Conservation (phyloP, 2,797 vertebrate species). For the Sebastes nivosus region DNA sequence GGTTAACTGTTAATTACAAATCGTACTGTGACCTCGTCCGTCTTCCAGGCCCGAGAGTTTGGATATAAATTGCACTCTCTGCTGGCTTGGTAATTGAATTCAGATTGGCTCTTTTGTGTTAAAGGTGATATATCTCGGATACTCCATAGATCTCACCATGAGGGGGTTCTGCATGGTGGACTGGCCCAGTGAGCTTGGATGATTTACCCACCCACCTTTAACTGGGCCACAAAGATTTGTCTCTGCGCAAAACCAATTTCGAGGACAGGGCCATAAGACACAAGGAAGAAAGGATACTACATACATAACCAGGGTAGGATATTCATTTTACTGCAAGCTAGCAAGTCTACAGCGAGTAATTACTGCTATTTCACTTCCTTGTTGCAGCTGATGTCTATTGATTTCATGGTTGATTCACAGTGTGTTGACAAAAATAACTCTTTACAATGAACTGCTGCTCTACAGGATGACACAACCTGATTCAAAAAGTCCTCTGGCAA, state of each 20-base stretch:
- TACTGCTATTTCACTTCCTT: slow-evolving; percentile 24
- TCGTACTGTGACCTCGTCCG: slow-evolving; percentile 55
- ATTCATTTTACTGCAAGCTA: slow-evolving; percentile 7
- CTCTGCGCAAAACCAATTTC: slow-evolving; percentile 50
- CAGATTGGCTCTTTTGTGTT: slow-evolving; percentile 72
- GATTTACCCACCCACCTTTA: slow-evolving; percentile 64
- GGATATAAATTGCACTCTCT: slow-evolving; percentile 68
- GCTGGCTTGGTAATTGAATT: slow-evolving; percentile 73
- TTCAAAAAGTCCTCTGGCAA: slow-evolving; percentile 11
- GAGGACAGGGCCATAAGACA: slow-evolving; percentile 20
- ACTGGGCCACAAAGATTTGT: slow-evolving; percentile 58
- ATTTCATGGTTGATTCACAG: slow-evolving; percentile 48
- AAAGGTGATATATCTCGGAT: slow-evolving; percentile 60
- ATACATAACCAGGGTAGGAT: slow-evolving; percentile 5
- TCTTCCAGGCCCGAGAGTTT: slow-evolving; percentile 59
- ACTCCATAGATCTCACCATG: slow-evolving; percentile 38
- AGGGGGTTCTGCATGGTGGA: slow-evolving; percentile 42
- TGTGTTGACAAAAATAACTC: slow-evolving; percentile 40
- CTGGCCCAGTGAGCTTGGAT: slow-evolving; percentile 36
- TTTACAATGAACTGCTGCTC: slow-evolving; percentile 20
- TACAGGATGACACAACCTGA: neutral
- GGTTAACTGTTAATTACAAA: slow-evolving; percentile 71
- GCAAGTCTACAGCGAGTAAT: slow-evolving; percentile 21
- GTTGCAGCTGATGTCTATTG: slow-evolving; percentile 42
- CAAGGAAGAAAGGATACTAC: neutral